Evolutionary conservation across 1,140 invertebrate genomes (phyloP).

Genomic region (Drosophila pallidifrons): DNA sequence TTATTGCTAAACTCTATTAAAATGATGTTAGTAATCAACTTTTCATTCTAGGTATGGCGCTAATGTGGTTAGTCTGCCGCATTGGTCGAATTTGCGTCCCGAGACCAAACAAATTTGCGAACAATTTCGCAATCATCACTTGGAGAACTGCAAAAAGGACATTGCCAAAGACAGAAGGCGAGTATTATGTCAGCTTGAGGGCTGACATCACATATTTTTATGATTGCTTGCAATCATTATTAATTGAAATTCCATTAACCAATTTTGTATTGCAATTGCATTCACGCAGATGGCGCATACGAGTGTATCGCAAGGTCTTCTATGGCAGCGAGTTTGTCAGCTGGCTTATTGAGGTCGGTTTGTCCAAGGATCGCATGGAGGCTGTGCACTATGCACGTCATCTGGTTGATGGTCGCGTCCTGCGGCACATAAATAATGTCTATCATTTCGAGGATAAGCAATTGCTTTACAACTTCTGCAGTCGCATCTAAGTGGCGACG

Average conservation of each 20-base stretch:
- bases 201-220: not conserved
- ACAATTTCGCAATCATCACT: constrained; percentile 94
- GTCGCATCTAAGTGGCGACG: constrained; percentile 65
- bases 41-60: constrained; percentile 87
- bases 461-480: constrained; percentile 89
- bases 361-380: constrained; percentile 90
- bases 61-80: constrained; percentile 89
- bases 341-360: constrained; percentile 93
- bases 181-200: constrained; percentile 3
- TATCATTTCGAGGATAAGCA: constrained; percentile 92
- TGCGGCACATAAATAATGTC: constrained; percentile 92
- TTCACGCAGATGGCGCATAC: constrained; percentile 88
- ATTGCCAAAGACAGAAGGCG: constrained; percentile 90
- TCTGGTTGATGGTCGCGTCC: constrained; percentile 92
- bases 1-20: not conserved
- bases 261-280: constrained; percentile 4
- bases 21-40: not conserved
- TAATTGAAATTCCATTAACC: not conserved
- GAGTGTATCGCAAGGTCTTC: constrained; percentile 92
- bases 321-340: constrained; percentile 93
- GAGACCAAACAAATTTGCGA: constrained; percentile 94
- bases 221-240: not conserved
- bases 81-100: constrained; percentile 90
- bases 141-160: constrained; percentile 91
- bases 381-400: constrained; percentile 93